These are phyloP conservation scores for Lordiphosa mommai DNA, from an alignment of 1,140 invertebrate genomes.

Conservation along the genomic window DNA sequence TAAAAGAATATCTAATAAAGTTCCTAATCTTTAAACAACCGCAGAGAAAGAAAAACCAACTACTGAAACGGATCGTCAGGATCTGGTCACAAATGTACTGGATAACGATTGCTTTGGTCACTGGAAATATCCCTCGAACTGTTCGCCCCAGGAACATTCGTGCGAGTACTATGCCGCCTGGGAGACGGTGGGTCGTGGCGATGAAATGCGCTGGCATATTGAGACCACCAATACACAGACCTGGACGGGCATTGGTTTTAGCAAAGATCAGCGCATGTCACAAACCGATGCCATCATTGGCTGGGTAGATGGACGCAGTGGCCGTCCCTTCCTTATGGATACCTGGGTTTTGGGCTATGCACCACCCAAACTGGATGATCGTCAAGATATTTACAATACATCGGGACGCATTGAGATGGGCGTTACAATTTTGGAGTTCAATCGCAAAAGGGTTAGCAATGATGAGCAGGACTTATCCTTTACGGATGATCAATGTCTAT, in stretches of 20 bases:
- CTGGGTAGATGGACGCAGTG: constrained; percentile 88
- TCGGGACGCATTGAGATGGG: constrained; percentile 88
- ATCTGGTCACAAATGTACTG: constrained; percentile 64
- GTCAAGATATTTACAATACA: constrained; percentile 88
- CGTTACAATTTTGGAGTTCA: constrained; percentile 89
- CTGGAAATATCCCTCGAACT: constrained; percentile 88
- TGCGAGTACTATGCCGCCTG: constrained; percentile 93
- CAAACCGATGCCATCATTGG: constrained; percentile 85
- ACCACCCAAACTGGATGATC: constrained; percentile 87
- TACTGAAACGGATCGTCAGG: constrained; percentile 47
- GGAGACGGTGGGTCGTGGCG: constrained; percentile 88
- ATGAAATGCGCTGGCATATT: constrained; percentile 93
- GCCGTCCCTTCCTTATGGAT: constrained; percentile 91
- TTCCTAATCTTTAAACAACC: neutral
- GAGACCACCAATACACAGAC: constrained; percentile 88
- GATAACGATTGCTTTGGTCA: constrained; percentile 86
- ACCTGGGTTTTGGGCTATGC: constrained; percentile 91
- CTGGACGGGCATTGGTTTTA: constrained; percentile 98
- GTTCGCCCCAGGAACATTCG: constrained; percentile 84
- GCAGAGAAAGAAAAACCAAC: constrained; percentile 66
- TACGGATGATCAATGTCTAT: constrained; percentile 89
- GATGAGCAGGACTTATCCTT: constrained; percentile 92
- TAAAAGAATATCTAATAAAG: too few relatives aligned
- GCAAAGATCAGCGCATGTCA: constrained; percentile 90
- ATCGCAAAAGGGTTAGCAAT: constrained; percentile 87